Percentiles rank a stretch among this genome's conserved stretches.
Conservation (phyloP, 2,888 invertebrate genomes). For the Micropterix aruncella region DNA sequence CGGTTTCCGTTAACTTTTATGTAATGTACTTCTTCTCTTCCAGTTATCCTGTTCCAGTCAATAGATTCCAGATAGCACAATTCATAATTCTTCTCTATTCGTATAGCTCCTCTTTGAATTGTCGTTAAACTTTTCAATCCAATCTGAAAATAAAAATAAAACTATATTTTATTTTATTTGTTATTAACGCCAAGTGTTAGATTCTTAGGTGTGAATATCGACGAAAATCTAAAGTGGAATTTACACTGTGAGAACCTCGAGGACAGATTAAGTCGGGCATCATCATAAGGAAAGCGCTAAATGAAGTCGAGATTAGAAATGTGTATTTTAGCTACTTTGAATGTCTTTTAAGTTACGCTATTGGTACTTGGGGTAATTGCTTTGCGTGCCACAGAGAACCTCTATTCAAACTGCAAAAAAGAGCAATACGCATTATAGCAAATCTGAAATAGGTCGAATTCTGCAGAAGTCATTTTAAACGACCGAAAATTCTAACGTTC, state of each 20-base stretch:
- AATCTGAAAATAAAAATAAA: slow-evolving; percentile 41
- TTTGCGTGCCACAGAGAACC: too few species aligned
- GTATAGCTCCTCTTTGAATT: slow-evolving; percentile 60
- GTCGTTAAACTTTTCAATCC: slow-evolving; percentile 54
- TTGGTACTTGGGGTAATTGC: neutral
- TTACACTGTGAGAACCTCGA: too few species aligned
- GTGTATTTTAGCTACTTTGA: too few species aligned
- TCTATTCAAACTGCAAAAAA: too few species aligned
- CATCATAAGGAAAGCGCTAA: neutral
- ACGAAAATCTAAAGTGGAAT: too few species aligned
- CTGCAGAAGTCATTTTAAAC: too few species aligned
- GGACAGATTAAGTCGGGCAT: too few species aligned
- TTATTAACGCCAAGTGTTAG: too few species aligned
- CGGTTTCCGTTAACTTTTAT: slow-evolving; percentile 26
- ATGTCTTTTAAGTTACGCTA: neutral
- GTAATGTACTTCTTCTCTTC: slow-evolving; percentile 37
- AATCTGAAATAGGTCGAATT: too few species aligned
- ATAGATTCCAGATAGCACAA: slow-evolving; percentile 74
- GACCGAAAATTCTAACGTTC: too few species aligned
- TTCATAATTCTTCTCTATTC: slow-evolving; percentile 66
- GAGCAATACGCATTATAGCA: too few species aligned
- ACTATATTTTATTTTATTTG: neutral
- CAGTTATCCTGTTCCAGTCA: slow-evolving; percentile 62
- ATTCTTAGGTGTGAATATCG: too few species aligned
- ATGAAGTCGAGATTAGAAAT: slow-evolving; percentile 3